phyloP scores from a whole-genome alignment of 2,888 invertebrate genomes.

The Hermaeophaga mercurialis region DNA sequence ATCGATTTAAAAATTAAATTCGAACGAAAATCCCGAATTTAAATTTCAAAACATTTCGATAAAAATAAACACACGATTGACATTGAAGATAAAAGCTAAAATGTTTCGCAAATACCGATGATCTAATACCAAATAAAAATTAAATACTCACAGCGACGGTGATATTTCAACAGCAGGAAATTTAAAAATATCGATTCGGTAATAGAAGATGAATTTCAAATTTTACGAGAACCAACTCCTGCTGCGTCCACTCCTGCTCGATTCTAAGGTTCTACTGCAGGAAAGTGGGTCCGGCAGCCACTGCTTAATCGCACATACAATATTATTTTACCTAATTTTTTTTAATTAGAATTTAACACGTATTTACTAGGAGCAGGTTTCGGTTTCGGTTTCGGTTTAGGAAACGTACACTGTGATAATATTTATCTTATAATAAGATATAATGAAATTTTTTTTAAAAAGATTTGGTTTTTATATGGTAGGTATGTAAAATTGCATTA shows the following conservation, averaged over 20 bases:
- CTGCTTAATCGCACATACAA: slow-evolving; percentile 10
- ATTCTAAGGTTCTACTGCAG: slow-evolving; percentile 5
- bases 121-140: slow-evolving; percentile 6
- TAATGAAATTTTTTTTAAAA: too few species aligned
- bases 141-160: slow-evolving; percentile 11
- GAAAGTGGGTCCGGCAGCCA: slow-evolving; percentile 14
- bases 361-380: too few species aligned
- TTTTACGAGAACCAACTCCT: background rate
- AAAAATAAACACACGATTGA: background rate
- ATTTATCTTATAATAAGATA: too few species aligned
- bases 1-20: slow-evolving; percentile 13
- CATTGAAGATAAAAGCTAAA: slow-evolving; percentile 11
- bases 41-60: background rate
- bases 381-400: too few species aligned
- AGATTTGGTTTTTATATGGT: too few species aligned
- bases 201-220: background rate
- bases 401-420: too few species aligned
- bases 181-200: slow-evolving; percentile 8
- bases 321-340: slow-evolving; percentile 15
- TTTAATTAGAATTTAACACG: background rate
- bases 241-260: background rate
- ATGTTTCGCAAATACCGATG: slow-evolving; percentile 7
- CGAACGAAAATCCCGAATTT: background rate
- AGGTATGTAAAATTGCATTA: too few species aligned
- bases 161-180: slow-evolving; percentile 8